phyloP scores from a whole-genome alignment of 2,797 vertebrate genomes.

The Manis pentadactyla region DNA sequence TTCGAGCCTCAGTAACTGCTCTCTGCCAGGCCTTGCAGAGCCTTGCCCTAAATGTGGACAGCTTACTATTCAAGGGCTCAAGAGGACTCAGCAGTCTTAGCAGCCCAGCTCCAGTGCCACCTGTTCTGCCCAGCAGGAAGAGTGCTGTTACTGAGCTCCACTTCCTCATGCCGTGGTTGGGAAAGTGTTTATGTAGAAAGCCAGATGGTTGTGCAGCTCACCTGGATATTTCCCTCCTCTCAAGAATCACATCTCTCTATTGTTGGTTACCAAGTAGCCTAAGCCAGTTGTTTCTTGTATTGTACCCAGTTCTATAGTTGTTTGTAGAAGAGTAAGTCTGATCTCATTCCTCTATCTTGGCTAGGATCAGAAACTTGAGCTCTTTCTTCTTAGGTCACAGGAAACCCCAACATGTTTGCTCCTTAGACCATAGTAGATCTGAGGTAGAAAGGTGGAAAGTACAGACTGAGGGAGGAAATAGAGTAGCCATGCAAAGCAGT shows the following conservation, averaged over 20 bases:
- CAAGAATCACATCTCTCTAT: background rate
- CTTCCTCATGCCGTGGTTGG: background rate
- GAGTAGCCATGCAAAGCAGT: background rate
- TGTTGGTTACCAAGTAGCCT: background rate
- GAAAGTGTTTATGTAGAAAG: background rate
- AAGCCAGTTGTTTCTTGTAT: background rate
- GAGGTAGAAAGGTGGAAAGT: background rate
- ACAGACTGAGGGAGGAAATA: background rate
- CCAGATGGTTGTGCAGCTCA: background rate
- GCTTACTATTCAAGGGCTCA: background rate
- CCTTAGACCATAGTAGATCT: background rate
- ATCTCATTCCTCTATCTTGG: too few relatives aligned
- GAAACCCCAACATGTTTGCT: slow-evolving; percentile 1
- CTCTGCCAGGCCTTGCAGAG: background rate
- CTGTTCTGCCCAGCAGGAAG: background rate
- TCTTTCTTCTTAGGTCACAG: background rate
- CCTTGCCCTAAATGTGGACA: background rate
- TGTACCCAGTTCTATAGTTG: background rate
- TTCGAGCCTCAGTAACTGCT: background rate
- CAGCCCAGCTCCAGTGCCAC: too few relatives aligned
- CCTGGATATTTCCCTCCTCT: background rate
- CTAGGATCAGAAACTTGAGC: too few relatives aligned
- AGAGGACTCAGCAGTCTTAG: background rate
- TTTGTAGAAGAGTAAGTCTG: background rate
- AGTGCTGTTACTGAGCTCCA: background rate